These are phyloP conservation scores for Melinaea marsaeus DNA, from an alignment of 2,888 invertebrate species.

Conservation along the genomic window DNA sequence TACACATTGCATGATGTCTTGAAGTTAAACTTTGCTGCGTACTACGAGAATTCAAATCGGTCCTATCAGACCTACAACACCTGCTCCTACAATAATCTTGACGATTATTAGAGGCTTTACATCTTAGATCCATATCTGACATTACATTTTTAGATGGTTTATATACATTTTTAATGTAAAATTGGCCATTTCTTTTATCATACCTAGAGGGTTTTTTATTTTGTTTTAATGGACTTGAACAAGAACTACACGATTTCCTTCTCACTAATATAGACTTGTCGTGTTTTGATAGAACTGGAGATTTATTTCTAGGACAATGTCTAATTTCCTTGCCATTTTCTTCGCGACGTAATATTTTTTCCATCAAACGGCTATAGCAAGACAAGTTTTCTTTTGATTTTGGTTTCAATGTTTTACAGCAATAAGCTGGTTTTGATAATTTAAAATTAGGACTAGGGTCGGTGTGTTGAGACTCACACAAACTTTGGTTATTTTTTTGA, in stretches of 20 bases:
- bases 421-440: too few relatives aligned
- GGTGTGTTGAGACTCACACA: too few relatives aligned
- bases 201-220: background rate
- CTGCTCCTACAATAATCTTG: background rate
- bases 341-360: too few relatives aligned
- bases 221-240: background rate
- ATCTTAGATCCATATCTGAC: conserved; percentile 2
- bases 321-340: too few relatives aligned
- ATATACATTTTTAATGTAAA: background rate
- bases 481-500: too few relatives aligned
- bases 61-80: background rate
- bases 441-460: too few relatives aligned
- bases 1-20: background rate
- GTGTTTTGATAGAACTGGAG: background rate
- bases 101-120: background rate
- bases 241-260: conserved; percentile 4
- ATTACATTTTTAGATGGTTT: background rate
- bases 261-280: background rate
- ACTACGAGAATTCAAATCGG: background rate
- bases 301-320: too few relatives aligned
- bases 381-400: too few relatives aligned
- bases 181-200: background rate
- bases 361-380: too few relatives aligned
- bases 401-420: too few relatives aligned
- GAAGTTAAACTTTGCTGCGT: background rate